Base-by-base conservation (phyloP, 2,888 invertebrate species). In the Tuberolachnus salignus region DNA sequence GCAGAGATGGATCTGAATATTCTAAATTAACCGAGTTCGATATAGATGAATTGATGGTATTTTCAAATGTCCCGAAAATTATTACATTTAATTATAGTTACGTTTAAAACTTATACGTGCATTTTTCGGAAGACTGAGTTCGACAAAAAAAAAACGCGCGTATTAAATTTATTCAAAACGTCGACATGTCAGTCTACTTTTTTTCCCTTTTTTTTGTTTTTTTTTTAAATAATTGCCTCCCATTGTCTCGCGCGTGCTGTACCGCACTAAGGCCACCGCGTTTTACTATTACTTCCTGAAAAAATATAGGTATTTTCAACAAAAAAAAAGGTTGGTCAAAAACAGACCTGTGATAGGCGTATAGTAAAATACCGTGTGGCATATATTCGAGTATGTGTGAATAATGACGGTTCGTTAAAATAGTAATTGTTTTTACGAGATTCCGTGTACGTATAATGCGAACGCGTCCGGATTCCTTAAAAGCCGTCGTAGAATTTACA, bases 381-480 rank as follows among this genome's bases (percentile, higher is more conserved):
- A n/a, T n/a, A n/a, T n/a, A n/a, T n/a, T n/a, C n/a, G n/a, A n/a
- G 51, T 21, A 10, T 53, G 53, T 42, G 69, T 70, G 11, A 70
- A 70, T 70, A 55, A 16, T 70, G 14, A 16, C 34, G 34, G 34
- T 34, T 34, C 34, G 34, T 70, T 70, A 21, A 70, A 70, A 69
- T 34, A 6, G 6, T 34, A 34, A 34, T 69, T 4, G 21, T 66
- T 49, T 55, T 67, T n/a, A 51, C 34, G 8, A 46, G 6, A 34
- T 51, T 26, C 34, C 13, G 8, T 34, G n/a, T 51, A 3, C 26
- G 51, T 26, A 67, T 13, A 19, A 55, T 26, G 16, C 16, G 14
- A 59, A 26, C 26, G 23, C 16, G 14, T 14, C 26, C 26, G 23
- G 21, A 6, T 34, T 34, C 34, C 34, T 34, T 34, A 34, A 34